Base-by-base conservation (phyloP, 2,797 vertebrate genomes). In the Capromys pilorides region DNA sequence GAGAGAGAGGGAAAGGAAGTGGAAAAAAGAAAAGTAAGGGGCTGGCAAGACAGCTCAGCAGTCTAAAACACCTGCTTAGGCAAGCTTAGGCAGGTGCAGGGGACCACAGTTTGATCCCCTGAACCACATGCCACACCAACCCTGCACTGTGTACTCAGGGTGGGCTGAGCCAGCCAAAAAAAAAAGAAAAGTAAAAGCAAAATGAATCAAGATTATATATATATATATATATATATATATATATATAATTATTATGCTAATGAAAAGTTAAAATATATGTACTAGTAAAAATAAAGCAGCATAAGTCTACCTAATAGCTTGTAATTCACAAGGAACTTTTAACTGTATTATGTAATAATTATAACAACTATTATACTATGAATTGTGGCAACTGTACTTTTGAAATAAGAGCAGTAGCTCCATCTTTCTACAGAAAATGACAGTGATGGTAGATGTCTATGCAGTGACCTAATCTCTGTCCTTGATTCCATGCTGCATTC, bases 351-450 rank as follows among this genome's bases (percentile, higher is more conserved):
- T 71, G n/a, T 11, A 71, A 39, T 71, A n/a, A 4, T 71, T 39
- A 22, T 36, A 71, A 71, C 67, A 39, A 39, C n/a, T 71, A 71
- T 71, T 36, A 22, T 10, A 71, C n/a, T 71, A 22, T 36, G 8
- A 71, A 71, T 22, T 71, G n/a, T 71, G 67, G 67, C 67, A 71
- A 71, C 21, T 8, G 2, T 11, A 75, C 11, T 75, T 10, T 75
- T 75, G 39, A 84, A 77, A 78, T 41, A 64, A 90, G 64, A n/a
- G 59, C 31, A 69, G 73, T n/a, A 73, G 6, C n/a, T 49, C 71
- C 3, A 54, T 3, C 1, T 49, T 54, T 6, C 39, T 83, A 12
- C 21, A 28, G 0, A 24, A 26, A 57, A 81, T 41, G 24, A 87
- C 12, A 82, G 16, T 71, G 28, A 36, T 1, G 18, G 6, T 57